Percentiles rank a stretch among this genome's conserved stretches.
Evolutionary conservation across 2,888 invertebrate species (phyloP).

Genomic region (Sialis fuliginosa): DNA sequence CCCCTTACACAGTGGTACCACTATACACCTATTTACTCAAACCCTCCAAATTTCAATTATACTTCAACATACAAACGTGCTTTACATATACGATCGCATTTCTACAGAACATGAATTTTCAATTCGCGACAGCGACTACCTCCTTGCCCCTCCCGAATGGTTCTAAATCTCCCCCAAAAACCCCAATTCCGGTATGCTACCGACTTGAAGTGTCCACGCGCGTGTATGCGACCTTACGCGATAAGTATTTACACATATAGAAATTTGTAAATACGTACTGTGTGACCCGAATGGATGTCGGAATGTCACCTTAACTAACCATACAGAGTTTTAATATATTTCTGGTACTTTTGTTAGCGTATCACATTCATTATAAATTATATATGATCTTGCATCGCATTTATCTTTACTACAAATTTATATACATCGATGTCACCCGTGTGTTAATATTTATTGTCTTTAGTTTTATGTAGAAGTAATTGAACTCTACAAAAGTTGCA

Average conservation of each 20-base stretch:
- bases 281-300: background rate
- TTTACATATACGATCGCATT: slow-evolving; percentile 3
- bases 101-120: slow-evolving; percentile 5
- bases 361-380: too few species aligned
- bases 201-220: background rate
- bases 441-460: too few species aligned
- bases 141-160: background rate
- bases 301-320: background rate
- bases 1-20: too few species aligned
- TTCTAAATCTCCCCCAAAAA: background rate
- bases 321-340: background rate
- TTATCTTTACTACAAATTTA: too few species aligned
- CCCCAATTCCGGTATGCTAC: background rate
- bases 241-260: background rate
- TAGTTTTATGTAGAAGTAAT: too few species aligned
- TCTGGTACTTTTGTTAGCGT: too few species aligned
- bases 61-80: slow-evolving; percentile 5
- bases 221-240: background rate
- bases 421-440: too few species aligned
- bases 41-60: slow-evolving; percentile 5
- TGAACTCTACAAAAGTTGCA: too few species aligned
- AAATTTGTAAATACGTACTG: too few species aligned
- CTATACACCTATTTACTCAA: slow-evolving; percentile 2
- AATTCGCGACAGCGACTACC: slow-evolving; percentile 1
- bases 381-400: too few species aligned